A percentile compares a stretch with the other conserved stretches of the same genome.
These are phyloP conservation scores for Grammomys surdaster DNA, from an alignment of 2,113 vertebrate species.

Conservation along the genomic window DNA sequence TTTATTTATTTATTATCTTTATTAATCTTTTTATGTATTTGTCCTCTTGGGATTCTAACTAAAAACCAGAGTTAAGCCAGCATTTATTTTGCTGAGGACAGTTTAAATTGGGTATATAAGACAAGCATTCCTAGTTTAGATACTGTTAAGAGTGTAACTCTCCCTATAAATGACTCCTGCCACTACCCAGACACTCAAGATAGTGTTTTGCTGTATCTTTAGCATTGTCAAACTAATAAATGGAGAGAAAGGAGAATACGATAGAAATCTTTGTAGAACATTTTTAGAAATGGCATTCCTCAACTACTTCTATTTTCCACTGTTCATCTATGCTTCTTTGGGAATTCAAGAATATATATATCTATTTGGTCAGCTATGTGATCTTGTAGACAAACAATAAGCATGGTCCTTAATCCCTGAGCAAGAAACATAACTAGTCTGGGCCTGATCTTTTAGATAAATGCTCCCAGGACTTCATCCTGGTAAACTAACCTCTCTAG, in stretches of 20 bases:
- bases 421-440: background rate
- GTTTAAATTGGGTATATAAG: background rate
- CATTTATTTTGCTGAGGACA: background rate
- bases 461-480: background rate
- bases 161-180: background rate
- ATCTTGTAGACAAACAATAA: background rate
- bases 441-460: background rate
- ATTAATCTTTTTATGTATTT: background rate
- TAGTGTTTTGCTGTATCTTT: background rate
- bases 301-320: background rate
- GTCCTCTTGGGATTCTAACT: background rate
- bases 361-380: fast-evolving
- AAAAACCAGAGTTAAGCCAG: background rate
- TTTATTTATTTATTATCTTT: background rate
- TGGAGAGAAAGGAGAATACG: background rate
- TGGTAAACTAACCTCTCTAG: fast-evolving
- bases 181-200: background rate
- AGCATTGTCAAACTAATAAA: background rate
- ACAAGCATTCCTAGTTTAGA: background rate
- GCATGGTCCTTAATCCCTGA: background rate
- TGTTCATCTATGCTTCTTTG: background rate
- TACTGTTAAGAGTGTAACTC: background rate
- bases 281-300: background rate
- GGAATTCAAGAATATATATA: fast-evolving
- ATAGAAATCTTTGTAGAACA: background rate